Conservation (phyloP, 2,888 invertebrate genomes). For the Axea sp. region DNA sequence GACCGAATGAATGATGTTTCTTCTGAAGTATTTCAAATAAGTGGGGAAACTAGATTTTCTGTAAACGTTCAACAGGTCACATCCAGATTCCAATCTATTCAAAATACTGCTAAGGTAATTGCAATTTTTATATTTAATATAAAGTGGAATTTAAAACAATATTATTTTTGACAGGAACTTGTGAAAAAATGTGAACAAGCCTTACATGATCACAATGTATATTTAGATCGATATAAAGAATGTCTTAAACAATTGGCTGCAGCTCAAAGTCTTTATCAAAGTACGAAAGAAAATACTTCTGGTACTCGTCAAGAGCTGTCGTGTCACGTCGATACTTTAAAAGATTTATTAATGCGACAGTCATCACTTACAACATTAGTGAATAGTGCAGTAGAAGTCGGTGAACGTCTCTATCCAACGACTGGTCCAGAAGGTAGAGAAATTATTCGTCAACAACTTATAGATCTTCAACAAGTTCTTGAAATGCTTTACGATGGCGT, state of each 20-base stretch:
- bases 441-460: constrained; percentile 88
- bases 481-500: constrained; percentile 90
- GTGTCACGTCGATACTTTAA: constrained; percentile 85
- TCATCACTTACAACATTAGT: constrained; percentile 87
- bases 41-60: constrained; percentile 92
- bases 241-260: constrained; percentile 90
- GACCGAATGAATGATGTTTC: constrained; percentile 93
- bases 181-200: constrained; percentile 95
- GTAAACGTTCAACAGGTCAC: constrained; percentile 94
- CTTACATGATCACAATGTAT: constrained; percentile 88
- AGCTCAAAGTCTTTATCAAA: constrained; percentile 86
- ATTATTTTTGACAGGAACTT: constrained; percentile 82
- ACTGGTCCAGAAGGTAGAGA: constrained; percentile 94
- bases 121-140: background rate
- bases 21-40: constrained; percentile 90
- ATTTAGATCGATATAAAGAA: constrained; percentile 90
- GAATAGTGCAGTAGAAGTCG: constrained; percentile 91
- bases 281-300: constrained; percentile 82
- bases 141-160: background rate
- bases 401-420: constrained; percentile 92
- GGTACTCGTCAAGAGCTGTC: constrained; percentile 85
- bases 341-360: constrained; percentile 87
- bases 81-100: constrained; percentile 93
- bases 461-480: constrained; percentile 90
- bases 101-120: constrained; percentile 88